Evolutionary conservation across 2,888 invertebrate genomes (phyloP).

Genomic region (Phragmatobia fuliginosa): DNA sequence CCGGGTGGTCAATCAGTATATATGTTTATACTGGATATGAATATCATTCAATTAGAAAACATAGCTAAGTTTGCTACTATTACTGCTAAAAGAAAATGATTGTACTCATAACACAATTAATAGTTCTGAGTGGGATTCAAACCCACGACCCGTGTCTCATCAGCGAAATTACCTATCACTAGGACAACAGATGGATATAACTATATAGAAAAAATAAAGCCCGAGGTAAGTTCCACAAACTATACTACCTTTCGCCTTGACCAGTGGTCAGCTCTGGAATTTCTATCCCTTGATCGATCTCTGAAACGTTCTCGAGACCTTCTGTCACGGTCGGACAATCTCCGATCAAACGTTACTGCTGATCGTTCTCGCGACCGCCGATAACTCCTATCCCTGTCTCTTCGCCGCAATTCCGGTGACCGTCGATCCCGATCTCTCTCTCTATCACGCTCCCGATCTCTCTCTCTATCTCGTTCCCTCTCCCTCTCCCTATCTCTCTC

Average conservation of each 20-base stretch:
- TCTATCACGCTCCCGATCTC: conserved; percentile 49
- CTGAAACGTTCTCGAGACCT: conserved; percentile 52
- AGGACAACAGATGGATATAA: too few species aligned
- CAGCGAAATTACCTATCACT: not conserved
- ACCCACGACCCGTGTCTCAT: not conserved
- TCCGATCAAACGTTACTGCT: conserved; percentile 44
- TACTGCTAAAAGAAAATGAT: too few species aligned
- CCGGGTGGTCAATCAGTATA: too few species aligned
- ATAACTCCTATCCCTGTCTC: conserved; percentile 59
- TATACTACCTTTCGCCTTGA: conserved; percentile 45
- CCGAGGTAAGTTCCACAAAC: not conserved
- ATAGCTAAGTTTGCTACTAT: too few species aligned
- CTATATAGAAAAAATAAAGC: not conserved
- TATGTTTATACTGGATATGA: too few species aligned
- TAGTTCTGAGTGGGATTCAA: not conserved
- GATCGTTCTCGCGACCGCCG: conserved; percentile 53
- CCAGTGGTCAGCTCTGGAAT: conserved; percentile 60
- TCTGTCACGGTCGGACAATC: conserved; percentile 48
- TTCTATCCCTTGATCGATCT: conserved; percentile 67
- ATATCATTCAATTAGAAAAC: not conserved
- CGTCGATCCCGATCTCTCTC: conserved; percentile 41
- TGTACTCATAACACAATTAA: too few species aligned
- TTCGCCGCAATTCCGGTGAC: conserved; percentile 42
- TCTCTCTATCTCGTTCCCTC: conserved; percentile 53
- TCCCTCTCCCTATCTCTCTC: conserved; percentile 61